Evolutionary conservation across 1,140 invertebrate genomes (phyloP).

Genomic region (Zaprionus capensis): DNA sequence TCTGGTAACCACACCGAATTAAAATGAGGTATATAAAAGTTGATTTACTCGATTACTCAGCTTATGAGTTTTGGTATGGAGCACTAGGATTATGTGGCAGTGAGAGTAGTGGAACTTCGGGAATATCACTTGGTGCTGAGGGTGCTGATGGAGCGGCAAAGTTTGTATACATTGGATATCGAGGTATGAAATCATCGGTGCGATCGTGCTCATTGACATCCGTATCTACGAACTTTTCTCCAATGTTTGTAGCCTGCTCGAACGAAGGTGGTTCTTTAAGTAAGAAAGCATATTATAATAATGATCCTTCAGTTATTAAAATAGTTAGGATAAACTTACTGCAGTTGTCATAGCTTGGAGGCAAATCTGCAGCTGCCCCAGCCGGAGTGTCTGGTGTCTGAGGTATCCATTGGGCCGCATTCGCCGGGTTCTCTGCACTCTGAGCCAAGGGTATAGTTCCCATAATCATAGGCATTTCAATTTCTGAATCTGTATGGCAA

Average conservation of each 20-base stretch:
- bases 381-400: slow-evolving; percentile 69
- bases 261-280: slow-evolving; percentile 71
- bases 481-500: slow-evolving; percentile 64
- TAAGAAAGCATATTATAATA: not conserved
- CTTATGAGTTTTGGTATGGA: not conserved
- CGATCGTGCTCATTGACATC: slow-evolving; percentile 68
- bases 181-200: slow-evolving; percentile 71
- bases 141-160: slow-evolving; percentile 66
- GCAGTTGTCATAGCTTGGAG: slow-evolving; percentile 70
- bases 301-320: not conserved
- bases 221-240: slow-evolving; percentile 65
- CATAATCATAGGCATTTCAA: slow-evolving; percentile 66
- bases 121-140: slow-evolving; percentile 7
- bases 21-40: not conserved
- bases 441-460: slow-evolving; percentile 74
- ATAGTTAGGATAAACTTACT: slow-evolving; percentile 43
- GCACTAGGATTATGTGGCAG: slow-evolving; percentile 28
- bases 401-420: slow-evolving; percentile 62
- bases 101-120: not conserved
- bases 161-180: slow-evolving; percentile 77
- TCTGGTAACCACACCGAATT: not conserved
- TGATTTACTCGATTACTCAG: not conserved
- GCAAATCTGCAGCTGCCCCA: slow-evolving; percentile 50
- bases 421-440: slow-evolving; percentile 59
- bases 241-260: slow-evolving; percentile 63